These are phyloP conservation scores for Ictalurus furcatus DNA, from an alignment of 2,113 vertebrate genomes.

Conservation along the genomic window DNA sequence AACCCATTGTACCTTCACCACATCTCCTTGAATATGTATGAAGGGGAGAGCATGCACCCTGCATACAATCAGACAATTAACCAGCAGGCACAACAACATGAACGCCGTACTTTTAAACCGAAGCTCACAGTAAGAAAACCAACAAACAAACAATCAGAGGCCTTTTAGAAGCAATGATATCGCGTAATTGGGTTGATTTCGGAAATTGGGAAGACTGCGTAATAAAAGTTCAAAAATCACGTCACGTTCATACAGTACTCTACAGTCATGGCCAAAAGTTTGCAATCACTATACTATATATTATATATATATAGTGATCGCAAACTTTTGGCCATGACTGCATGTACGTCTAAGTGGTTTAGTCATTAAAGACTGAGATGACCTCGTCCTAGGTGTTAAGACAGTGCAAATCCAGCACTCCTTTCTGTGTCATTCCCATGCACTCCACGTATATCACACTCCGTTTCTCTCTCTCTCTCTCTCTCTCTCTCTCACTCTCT, in stretches of 20 bases:
- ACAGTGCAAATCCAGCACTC: background rate
- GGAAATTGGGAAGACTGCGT: background rate
- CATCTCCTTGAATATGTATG: slow-evolving; percentile 75
- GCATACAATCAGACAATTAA: slow-evolving; percentile 75
- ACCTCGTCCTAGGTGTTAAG: background rate
- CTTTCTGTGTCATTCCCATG: slow-evolving; percentile 1
- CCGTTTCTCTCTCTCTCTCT: slow-evolving; percentile 36
- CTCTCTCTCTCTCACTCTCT: slow-evolving; percentile 36
- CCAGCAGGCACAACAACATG: slow-evolving; percentile 59
- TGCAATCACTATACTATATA: too few relatives aligned
- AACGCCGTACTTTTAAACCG: slow-evolving; percentile 47
- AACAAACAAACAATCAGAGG: background rate
- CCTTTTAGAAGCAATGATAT: slow-evolving; percentile 12
- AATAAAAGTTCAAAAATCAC: background rate
- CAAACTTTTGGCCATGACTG: too few relatives aligned
- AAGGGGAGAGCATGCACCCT: slow-evolving; percentile 65
- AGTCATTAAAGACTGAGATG: slow-evolving; percentile 9
- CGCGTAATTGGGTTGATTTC: slow-evolving; percentile 18
- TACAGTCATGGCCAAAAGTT: too few relatives aligned
- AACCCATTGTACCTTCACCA: slow-evolving; percentile 64
- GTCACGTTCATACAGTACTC: background rate
- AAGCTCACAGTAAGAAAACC: background rate
- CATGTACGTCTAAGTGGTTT: background rate
- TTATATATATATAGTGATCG: too few relatives aligned
- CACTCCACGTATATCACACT: slow-evolving; percentile 42